These are phyloP conservation scores for Geopemphigus sp. DNA, from an alignment of 1,140 invertebrate species.

Conservation along the genomic window DNA sequence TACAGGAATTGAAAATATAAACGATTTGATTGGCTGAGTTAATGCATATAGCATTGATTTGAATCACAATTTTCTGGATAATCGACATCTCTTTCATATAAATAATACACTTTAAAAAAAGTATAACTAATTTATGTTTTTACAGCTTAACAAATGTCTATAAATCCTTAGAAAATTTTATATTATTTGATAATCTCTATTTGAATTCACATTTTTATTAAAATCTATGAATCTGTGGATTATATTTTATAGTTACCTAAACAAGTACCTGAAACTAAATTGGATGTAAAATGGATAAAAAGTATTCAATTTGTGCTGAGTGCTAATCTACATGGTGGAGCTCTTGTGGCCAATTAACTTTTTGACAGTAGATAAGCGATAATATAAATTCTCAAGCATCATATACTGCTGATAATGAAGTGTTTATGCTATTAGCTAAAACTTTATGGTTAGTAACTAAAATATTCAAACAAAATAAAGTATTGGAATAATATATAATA, in stretches of 20 bases:
- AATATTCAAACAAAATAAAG: not conserved
- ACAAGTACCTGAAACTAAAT: slow-evolving; percentile 77
- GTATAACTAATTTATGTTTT: not conserved
- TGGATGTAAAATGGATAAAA: slow-evolving; percentile 88
- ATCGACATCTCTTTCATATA: slow-evolving; percentile 61
- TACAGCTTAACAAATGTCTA: too few relatives aligned
- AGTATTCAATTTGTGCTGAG: slow-evolving; percentile 89
- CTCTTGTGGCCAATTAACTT: slow-evolving; percentile 91
- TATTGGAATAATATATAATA: slow-evolving; percentile 30
- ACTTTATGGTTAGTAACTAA: slow-evolving; percentile 66
- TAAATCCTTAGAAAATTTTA: too few relatives aligned
- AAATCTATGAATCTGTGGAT: not conserved
- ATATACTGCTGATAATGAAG: slow-evolving; percentile 75
- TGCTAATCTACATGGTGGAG: slow-evolving; percentile 93
- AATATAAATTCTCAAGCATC: slow-evolving; percentile 55
- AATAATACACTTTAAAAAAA: not conserved
- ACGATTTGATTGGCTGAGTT: slow-evolving; percentile 63
- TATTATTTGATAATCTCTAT: too few relatives aligned
- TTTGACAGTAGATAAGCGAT: slow-evolving; percentile 70
- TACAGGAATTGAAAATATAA: slow-evolving; percentile 65
- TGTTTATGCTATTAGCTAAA: slow-evolving; percentile 80
- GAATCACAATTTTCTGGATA: slow-evolving; percentile 96
- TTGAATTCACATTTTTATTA: too few relatives aligned
- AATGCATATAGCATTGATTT: slow-evolving; percentile 87
- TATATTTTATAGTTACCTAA: slow-evolving; percentile 18